A percentile compares a stretch with the other conserved stretches of the same genome.
Conservation (phyloP, 2,888 invertebrate species). For the Ophonus ardosiacus region DNA sequence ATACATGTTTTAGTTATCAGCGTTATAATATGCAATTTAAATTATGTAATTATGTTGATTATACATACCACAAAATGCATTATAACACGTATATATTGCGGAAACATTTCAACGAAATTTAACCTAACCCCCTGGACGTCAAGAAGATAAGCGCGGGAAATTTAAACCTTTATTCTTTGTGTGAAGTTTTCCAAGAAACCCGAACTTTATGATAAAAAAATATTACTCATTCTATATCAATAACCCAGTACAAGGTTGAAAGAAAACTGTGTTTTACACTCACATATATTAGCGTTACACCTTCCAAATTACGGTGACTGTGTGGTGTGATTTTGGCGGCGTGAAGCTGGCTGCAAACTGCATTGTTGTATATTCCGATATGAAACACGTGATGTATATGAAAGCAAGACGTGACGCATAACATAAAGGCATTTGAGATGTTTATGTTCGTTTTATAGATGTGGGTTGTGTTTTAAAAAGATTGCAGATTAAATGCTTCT, state of each 20-base stretch:
- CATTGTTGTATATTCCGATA: background rate
- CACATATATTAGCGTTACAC: too few relatives aligned
- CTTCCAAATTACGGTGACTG: background rate
- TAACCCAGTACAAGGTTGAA: background rate
- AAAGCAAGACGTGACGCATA: background rate
- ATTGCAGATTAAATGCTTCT: too few relatives aligned
- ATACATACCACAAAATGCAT: background rate
- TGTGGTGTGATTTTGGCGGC: background rate
- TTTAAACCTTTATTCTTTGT: background rate
- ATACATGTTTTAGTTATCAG: background rate
- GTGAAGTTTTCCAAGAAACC: background rate
- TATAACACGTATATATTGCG: too few relatives aligned
- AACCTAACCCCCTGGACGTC: too few relatives aligned
- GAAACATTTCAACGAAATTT: too few relatives aligned
- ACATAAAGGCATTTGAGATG: background rate
- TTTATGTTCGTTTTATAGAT: too few relatives aligned
- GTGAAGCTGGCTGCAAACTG: background rate
- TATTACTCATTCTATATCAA: background rate
- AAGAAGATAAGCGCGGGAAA: too few relatives aligned
- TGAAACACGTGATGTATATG: background rate
- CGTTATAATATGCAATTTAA: background rate
- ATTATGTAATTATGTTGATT: background rate
- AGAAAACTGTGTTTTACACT: background rate
- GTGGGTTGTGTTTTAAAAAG: too few relatives aligned
- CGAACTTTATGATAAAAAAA: background rate